These are phyloP conservation scores for Diarsia dahlii DNA, from an alignment of 2,888 invertebrate species.

Conservation along the genomic window DNA sequence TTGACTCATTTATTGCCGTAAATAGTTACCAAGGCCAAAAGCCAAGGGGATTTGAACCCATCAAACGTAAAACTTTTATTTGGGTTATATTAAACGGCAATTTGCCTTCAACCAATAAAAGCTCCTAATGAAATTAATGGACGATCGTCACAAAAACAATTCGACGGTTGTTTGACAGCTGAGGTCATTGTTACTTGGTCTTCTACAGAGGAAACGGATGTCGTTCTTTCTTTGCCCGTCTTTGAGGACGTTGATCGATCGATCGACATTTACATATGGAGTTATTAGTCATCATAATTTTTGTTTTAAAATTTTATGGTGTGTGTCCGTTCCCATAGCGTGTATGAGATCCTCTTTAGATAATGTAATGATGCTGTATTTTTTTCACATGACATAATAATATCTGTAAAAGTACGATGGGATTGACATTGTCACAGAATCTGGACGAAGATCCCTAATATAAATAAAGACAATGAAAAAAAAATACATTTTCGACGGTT, in stretches of 20 bases:
- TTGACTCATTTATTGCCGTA: slow-evolving; percentile 19
- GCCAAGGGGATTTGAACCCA: slow-evolving; percentile 50
- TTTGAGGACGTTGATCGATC: slow-evolving; percentile 75
- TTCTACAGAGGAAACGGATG: slow-evolving; percentile 77
- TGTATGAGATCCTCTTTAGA: slow-evolving; percentile 13
- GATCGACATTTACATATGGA: slow-evolving; percentile 71
- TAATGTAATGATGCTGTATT: slow-evolving; percentile 4
- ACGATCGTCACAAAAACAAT: slow-evolving; percentile 56
- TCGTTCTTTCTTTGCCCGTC: slow-evolving; percentile 72
- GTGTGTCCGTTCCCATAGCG: slow-evolving; percentile 21
- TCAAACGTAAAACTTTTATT: slow-evolving; percentile 46
- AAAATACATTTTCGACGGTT: neutral
- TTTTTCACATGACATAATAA: neutral
- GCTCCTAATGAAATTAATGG: slow-evolving; percentile 52
- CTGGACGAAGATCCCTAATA: neutral
- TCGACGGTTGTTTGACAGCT: slow-evolving; percentile 68
- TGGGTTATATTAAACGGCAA: slow-evolving; percentile 33
- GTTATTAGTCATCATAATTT: slow-evolving; percentile 47
- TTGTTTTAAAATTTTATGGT: slow-evolving; percentile 36
- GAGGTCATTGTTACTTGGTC: slow-evolving; percentile 67
- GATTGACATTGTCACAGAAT: neutral
- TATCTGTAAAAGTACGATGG: neutral
- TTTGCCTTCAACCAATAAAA: slow-evolving; percentile 45
- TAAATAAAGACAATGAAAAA: neutral
- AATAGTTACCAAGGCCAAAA: slow-evolving; percentile 26